Conservation (phyloP, 2,113 vertebrate species). For the Myodes glareolus region DNA sequence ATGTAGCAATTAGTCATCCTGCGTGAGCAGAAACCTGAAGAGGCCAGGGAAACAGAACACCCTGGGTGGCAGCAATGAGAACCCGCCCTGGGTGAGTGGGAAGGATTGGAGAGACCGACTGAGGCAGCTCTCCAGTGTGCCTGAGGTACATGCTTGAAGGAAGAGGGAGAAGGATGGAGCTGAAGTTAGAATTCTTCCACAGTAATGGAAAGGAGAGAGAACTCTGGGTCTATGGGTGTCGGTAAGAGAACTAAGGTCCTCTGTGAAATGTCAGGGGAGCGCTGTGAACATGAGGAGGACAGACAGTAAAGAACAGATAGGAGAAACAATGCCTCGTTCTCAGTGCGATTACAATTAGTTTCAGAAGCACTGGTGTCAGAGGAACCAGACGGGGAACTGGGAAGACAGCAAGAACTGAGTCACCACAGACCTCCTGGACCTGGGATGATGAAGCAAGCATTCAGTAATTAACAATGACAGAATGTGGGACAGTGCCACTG, state of each 20-base stretch:
- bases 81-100: not conserved
- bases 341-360: not conserved
- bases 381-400: not conserved
- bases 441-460: not conserved
- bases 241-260: not conserved
- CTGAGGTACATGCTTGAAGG: not conserved
- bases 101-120: not conserved
- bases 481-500: too few species aligned
- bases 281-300: not conserved
- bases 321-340: not conserved
- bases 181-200: not conserved
- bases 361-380: not conserved
- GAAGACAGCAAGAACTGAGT: not conserved
- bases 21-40: not conserved
- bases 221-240: not conserved
- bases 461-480: not conserved
- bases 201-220: not conserved
- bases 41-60: not conserved
- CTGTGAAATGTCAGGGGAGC: not conserved
- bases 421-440: not conserved
- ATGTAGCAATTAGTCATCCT: not conserved
- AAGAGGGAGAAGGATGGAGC: not conserved
- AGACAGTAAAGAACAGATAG: not conserved
- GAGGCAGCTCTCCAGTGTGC: not conserved
- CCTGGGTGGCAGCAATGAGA: rapidly evolving